Conservation (phyloP, 2,797 vertebrate genomes). For the Oreortyx pictus region DNA sequence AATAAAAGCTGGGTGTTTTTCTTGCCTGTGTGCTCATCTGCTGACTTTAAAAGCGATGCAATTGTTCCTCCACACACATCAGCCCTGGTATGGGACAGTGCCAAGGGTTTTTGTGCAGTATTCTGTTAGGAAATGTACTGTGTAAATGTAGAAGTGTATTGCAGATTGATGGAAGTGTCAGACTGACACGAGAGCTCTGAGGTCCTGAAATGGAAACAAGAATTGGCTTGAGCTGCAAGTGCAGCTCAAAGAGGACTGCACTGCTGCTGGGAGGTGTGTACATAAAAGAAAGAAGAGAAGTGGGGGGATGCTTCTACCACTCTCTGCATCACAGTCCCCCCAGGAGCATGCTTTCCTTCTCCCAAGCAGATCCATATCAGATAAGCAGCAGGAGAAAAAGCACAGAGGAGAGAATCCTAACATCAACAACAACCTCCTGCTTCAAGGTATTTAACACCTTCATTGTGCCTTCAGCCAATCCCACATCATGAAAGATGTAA, state of each 20-base stretch:
- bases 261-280: not conserved
- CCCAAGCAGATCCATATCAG: not conserved
- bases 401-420: not conserved
- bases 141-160: too few species aligned
- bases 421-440: not conserved
- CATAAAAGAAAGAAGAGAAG: not conserved
- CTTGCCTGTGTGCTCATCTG: not conserved
- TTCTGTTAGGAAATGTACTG: not conserved
- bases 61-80: not conserved
- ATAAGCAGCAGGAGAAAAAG: not conserved
- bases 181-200: not conserved
- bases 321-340: not conserved
- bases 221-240: not conserved
- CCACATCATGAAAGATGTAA: accelerated
- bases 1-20: not conserved
- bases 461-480: not conserved
- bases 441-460: not conserved
- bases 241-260: not conserved
- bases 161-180: not conserved
- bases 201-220: not conserved
- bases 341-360: not conserved
- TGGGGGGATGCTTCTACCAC: not conserved
- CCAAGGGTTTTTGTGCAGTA: not conserved
- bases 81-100: accelerated
- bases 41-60: accelerated